A percentile compares a stretch with the other conserved stretches of the same genome.
Conservation (phyloP, 2,797 vertebrate species). For the Bovichtus variegatus region DNA sequence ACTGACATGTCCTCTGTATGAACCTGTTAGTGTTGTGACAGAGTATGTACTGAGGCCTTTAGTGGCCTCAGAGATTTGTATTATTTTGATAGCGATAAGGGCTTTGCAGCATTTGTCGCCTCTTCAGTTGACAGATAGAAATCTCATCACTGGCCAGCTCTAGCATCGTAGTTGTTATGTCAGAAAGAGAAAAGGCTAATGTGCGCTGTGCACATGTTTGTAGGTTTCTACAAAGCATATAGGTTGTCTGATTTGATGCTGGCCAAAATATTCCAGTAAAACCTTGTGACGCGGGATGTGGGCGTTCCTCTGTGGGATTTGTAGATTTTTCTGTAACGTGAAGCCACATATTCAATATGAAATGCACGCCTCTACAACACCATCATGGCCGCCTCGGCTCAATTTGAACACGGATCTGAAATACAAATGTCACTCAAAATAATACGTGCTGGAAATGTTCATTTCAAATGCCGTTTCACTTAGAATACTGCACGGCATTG, state of each 20-base stretch:
- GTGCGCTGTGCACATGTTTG: not conserved
- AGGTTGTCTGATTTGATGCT: not conserved
- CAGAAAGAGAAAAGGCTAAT: not conserved
- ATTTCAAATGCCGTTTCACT: not conserved
- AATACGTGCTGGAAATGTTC: not conserved
- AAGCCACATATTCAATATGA: not conserved
- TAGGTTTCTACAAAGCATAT: not conserved
- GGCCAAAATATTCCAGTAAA: not conserved
- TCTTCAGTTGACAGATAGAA: not conserved
- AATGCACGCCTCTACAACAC: not conserved
- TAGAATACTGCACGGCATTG: not conserved
- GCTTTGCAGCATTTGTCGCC: not conserved
- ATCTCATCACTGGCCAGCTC: not conserved
- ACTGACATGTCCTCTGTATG: slow-evolving; percentile 2
- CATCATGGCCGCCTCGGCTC: not conserved
- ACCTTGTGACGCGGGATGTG: not conserved
- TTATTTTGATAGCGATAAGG: not conserved
- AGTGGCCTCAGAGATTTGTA: not conserved
- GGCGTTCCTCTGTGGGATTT: not conserved
- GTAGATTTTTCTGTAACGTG: not conserved
- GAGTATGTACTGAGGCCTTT: not conserved
- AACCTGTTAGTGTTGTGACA: slow-evolving; percentile 6
- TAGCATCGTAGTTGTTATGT: not conserved
- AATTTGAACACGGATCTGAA: not conserved
- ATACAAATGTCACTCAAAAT: not conserved